phyloP scores from a whole-genome alignment of 1,140 invertebrate species.

The Sycophaga agraensis region DNA sequence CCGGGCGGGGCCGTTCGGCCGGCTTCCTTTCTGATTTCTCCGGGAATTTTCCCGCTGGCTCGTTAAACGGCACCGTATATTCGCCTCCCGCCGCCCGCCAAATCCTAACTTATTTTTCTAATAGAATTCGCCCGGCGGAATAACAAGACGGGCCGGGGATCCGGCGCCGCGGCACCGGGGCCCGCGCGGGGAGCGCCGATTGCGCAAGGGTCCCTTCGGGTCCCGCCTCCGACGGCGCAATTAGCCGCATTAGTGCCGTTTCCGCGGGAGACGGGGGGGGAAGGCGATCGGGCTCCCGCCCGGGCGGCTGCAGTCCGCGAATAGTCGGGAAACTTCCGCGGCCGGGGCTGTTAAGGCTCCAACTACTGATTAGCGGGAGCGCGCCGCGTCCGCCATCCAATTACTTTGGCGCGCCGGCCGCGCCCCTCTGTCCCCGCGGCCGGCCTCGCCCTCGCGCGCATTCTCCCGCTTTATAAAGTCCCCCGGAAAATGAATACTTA shows the following conservation, averaged over 20 bases:
- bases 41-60: not conserved
- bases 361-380: constrained; percentile 13
- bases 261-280: not conserved
- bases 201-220: too few relatives aligned
- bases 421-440: too few relatives aligned
- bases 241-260: too few relatives aligned
- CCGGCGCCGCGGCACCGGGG: too few relatives aligned
- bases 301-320: not conserved
- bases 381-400: not conserved
- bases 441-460: too few relatives aligned
- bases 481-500: too few relatives aligned
- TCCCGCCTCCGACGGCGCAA: too few relatives aligned
- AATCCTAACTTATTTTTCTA: too few relatives aligned
- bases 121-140: too few relatives aligned
- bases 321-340: constrained; percentile 17
- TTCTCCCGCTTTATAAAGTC: not conserved
- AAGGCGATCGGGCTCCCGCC: not conserved
- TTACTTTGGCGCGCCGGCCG: not conserved
- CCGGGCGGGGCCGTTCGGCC: not conserved
- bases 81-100: not conserved
- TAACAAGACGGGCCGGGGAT: too few relatives aligned
- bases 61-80: not conserved
- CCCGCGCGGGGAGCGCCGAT: too few relatives aligned
- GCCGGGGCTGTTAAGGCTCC: constrained; percentile 10
- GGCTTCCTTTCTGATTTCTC: constrained; percentile 3